Base-by-base conservation (phyloP, 2,888 invertebrate species). In the Andrena camellia region DNA sequence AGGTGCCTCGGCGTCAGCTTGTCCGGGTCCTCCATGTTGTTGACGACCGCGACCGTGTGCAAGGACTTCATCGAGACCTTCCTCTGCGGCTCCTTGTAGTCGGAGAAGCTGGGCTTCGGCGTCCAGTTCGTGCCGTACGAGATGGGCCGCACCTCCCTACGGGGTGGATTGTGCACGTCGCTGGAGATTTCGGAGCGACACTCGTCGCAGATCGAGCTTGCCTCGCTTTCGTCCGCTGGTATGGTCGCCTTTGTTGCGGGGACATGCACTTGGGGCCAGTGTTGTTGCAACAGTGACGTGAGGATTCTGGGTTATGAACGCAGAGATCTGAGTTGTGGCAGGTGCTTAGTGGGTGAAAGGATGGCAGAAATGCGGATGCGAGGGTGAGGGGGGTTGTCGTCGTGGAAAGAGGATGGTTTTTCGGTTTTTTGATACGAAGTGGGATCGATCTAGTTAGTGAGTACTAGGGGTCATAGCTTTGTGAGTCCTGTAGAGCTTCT, bases 81-180 rank as follows among this genome's bases (percentile, higher is more conserved):
- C 66, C 84, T 86, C 1, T 86, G 87, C 0, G 81, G 23, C 0
- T 90, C 89, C 23, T 89, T 83, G 54, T 63, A 79, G 0, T 69
- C 66, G 52, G 87, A 73, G 64, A 90, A 92, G 54, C 80, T 87
- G 10, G 92, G 88, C 17, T 83, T 85, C 6, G 90, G 90, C 17
- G 69, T 78, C 92, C 92, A 92, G 54, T 92, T 90, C 0, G 91
- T 92, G 1, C 91, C 92, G 48, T 92, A 90, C 0, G 90, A 88
- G 4, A 92, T 87, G 4, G 91, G 90, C 33, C 81, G 88, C 8
- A 91, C 69, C 4, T 90, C 88, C 8, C 48, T 69, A 26, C 67
- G 74, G 0, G 42, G 17, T 3, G 33, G 72, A 8, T 63, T 63
- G 10, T 76, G 69, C 17, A 67, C 68, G 2, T 91, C 91, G 50